Evolutionary conservation across 2,113 vertebrate species (phyloP).

Genomic region (Dascyllus trimaculatus): DNA sequence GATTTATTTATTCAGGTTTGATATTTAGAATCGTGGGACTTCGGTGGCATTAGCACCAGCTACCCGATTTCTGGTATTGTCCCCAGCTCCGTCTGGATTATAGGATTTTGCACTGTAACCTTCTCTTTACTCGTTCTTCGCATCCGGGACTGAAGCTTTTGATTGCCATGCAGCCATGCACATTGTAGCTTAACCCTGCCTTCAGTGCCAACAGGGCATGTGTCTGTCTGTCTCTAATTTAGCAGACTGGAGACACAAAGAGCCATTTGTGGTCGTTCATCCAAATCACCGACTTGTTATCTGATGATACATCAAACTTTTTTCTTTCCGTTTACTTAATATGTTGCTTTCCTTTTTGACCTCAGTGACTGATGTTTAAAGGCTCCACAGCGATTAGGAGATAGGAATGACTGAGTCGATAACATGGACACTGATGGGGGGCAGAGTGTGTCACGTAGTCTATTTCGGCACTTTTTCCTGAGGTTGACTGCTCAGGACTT

Average conservation of each 20-base stretch:
- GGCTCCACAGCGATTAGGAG: background rate
- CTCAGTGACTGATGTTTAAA: background rate
- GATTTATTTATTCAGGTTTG: too few species aligned
- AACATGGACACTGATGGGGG: conserved; percentile 17
- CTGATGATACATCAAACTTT: background rate
- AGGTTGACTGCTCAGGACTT: conserved; percentile 38
- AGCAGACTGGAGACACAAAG: too few species aligned
- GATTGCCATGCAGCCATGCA: conserved; percentile 7
- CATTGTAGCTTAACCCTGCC: conserved; percentile 27
- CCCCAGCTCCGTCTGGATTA: background rate
- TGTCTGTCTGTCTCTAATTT: conserved; percentile 4
- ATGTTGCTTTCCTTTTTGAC: background rate
- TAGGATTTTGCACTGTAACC: conserved; percentile 33
- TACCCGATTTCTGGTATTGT: too few species aligned
- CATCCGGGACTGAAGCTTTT: background rate
- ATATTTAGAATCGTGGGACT: too few species aligned
- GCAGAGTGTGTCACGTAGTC: background rate
- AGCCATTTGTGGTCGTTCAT: conserved; percentile 10
- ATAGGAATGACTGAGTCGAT: background rate
- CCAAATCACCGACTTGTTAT: background rate
- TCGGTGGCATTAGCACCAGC: too few species aligned
- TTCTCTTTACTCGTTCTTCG: conserved; percentile 14
- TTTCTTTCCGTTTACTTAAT: background rate
- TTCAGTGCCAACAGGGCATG: background rate
- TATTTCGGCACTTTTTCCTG: conserved; percentile 37